Evolutionary conservation across 1,140 invertebrate species (phyloP).

Genomic region (Drosophila asahinai): DNA sequence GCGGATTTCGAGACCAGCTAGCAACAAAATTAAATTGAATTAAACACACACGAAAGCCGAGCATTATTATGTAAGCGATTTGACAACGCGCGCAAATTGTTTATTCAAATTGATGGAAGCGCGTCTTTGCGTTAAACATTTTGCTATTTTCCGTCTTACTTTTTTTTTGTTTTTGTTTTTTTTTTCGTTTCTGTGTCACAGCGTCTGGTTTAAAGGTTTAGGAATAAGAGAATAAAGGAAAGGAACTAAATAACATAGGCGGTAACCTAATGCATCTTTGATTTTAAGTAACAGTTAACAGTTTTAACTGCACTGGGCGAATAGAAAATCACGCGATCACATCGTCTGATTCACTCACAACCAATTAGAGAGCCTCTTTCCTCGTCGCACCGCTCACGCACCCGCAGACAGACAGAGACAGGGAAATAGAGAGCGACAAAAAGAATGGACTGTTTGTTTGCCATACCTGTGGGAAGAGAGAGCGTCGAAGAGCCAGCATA

Average conservation of each 20-base stretch:
- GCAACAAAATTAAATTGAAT: slow-evolving; percentile 46
- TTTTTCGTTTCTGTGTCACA: slow-evolving; percentile 59
- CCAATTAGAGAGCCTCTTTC: slow-evolving; percentile 60
- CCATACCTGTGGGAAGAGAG: slow-evolving; percentile 10
- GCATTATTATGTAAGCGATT: slow-evolving; percentile 65
- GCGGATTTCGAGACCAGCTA: background rate
- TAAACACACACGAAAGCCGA: slow-evolving; percentile 33
- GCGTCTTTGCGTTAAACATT: slow-evolving; percentile 61
- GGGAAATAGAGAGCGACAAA: slow-evolving; percentile 6
- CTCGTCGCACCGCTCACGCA: slow-evolving; percentile 17
- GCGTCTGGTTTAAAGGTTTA: slow-evolving; percentile 24
- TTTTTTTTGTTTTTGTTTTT: slow-evolving; percentile 4
- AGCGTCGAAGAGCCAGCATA: background rate
- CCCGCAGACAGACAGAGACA: slow-evolving; percentile 18
- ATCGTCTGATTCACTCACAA: slow-evolving; percentile 72
- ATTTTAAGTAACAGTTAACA: slow-evolving; percentile 35
- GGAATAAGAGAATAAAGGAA: slow-evolving; percentile 1
- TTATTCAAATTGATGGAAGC: slow-evolving; percentile 73
- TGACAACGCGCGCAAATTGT: slow-evolving; percentile 67
- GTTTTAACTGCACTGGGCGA: slow-evolving; percentile 37
- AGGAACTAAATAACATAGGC: background rate
- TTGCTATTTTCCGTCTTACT: slow-evolving; percentile 26
- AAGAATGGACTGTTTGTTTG: slow-evolving; percentile 14
- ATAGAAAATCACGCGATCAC: slow-evolving; percentile 72
- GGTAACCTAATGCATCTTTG: slow-evolving; percentile 7